These are phyloP conservation scores for Silurus meridionalis DNA, from an alignment of 2,113 vertebrate species.

Conservation along the genomic window DNA sequence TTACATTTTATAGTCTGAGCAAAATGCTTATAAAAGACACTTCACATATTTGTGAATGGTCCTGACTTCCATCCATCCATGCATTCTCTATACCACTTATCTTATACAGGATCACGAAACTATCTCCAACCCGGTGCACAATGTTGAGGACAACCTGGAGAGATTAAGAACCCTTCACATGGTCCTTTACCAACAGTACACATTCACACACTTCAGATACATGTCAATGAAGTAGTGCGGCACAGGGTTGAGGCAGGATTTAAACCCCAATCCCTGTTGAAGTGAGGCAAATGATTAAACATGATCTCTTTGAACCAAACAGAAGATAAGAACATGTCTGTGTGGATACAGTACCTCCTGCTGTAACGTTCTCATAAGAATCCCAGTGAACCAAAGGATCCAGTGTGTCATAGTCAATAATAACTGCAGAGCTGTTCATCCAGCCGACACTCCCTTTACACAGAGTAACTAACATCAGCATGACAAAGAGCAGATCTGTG, in stretches of 20 bases:
- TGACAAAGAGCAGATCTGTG: not conserved
- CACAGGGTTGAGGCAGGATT: too few relatives aligned
- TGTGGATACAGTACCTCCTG: constrained; percentile 70
- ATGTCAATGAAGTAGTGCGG: too few relatives aligned
- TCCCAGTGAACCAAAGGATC: constrained; percentile 86
- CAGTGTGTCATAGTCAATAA: constrained; percentile 80
- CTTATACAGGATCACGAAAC: too few relatives aligned
- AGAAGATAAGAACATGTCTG: not conserved
- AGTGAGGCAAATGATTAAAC: not conserved
- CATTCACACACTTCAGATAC: too few relatives aligned
- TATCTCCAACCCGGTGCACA: too few relatives aligned
- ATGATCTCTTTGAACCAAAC: not conserved
- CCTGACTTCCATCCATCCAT: not conserved
- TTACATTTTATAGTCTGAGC: not conserved
- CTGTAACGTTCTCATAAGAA: constrained; percentile 77
- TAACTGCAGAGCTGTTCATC: constrained; percentile 72
- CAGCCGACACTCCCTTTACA: constrained; percentile 74
- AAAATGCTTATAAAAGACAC: not conserved
- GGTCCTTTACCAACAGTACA: too few relatives aligned
- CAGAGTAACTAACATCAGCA: constrained; percentile 6
- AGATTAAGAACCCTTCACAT: too few relatives aligned
- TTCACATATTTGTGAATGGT: not conserved
- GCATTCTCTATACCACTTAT: too few relatives aligned
- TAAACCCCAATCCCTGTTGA: too few relatives aligned
- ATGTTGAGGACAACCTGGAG: too few relatives aligned